Base-by-base conservation (phyloP, 2,797 vertebrate genomes). In the Tolypeutes matacus region DNA sequence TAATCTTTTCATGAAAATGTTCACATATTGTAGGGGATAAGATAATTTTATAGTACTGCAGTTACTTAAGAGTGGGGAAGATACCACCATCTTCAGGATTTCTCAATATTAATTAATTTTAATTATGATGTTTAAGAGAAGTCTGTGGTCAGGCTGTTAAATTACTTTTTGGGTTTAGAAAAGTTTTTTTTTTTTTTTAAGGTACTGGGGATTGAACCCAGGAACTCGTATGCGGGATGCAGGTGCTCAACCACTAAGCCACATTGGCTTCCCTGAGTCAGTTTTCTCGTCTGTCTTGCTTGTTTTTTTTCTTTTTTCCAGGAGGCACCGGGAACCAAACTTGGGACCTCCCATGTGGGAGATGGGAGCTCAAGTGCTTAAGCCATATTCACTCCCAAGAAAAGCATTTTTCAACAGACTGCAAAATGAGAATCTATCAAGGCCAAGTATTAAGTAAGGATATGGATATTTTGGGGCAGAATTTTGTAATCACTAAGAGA, bases 401-500 rank as follows among this genome's bases (percentile, higher is more conserved):
- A 86, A 80, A 81, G 23, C 12, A 69, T 10, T 91, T 96, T 91
- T 69, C 72, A 89, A 90, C 5, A 77, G 29, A 76, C 4, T 80
- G 51, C 25, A 89, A 46, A 3, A 20, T 34, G 23, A 91, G n/a
- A 93, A 1, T 21, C 46, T 67, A 10, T 20, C 21, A n/a, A 69
- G 78, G 70, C 8, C 27, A 80, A 60, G 8, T 80, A 92, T 58
- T 92, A 93, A 88, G 25, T 67, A 94, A 80, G 62, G 58, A 93
- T 49, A 83, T 2, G 34, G 72, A 69, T 92, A 84, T 60, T 75
- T 53, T 46, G 7, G 18, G 23, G 31, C 51, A 72, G 31, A 56
- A 78, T 86, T 93, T 89, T 87, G 67, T 3, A 93, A 75, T 78
- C 34, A 93, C 12, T 80, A 62, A 84, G 65, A 95, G 25, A 60